Evolutionary conservation across 2,113 vertebrate genomes (phyloP).

Genomic region (Sardina pilchardus): DNA sequence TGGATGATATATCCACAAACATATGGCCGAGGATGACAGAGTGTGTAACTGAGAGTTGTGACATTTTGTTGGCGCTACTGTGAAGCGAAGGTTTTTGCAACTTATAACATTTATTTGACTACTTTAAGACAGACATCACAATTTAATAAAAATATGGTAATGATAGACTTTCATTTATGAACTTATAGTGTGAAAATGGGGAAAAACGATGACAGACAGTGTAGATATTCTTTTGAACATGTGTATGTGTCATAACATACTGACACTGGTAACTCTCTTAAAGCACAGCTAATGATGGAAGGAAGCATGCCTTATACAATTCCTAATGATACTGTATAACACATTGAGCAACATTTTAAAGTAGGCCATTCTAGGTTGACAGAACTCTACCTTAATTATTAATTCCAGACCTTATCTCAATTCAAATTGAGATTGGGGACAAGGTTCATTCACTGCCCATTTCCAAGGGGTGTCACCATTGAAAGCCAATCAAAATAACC

Average conservation of each 20-base stretch:
- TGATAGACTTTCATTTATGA: background rate
- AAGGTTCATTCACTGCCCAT: too few species aligned
- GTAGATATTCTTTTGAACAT: background rate
- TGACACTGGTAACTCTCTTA: background rate
- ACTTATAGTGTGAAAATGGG: background rate
- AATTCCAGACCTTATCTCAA: too few species aligned
- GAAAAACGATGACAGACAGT: background rate
- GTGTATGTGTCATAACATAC: background rate
- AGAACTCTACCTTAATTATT: too few species aligned
- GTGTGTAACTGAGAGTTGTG: background rate
- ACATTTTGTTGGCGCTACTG: background rate
- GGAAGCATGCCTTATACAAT: too few species aligned
- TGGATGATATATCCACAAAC: background rate
- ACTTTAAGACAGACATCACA: background rate
- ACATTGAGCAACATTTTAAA: too few species aligned
- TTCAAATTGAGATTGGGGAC: too few species aligned
- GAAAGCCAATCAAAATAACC: too few species aligned
- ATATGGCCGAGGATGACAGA: background rate
- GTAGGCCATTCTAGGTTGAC: too few species aligned
- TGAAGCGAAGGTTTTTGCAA: background rate
- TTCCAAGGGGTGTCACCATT: too few species aligned
- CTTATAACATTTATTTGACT: background rate
- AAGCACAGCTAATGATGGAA: background rate
- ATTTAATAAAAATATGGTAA: background rate
- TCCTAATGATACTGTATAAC: too few species aligned